A percentile compares a stretch with the other conserved stretches of the same genome.
These are phyloP conservation scores for Deroplatys truncata DNA, from an alignment of 2,888 invertebrate species.

Conservation along the genomic window DNA sequence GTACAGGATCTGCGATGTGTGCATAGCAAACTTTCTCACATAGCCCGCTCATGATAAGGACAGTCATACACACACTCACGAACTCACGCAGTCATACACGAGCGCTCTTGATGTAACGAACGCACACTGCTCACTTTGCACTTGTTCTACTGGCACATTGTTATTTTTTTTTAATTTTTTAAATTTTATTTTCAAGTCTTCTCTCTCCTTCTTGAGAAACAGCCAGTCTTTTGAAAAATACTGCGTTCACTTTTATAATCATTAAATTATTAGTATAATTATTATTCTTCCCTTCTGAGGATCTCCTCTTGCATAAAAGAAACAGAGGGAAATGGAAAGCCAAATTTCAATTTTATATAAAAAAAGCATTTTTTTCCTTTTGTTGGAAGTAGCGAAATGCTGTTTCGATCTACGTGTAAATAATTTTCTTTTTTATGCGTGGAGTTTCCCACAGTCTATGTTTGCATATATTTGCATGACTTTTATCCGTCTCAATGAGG, in stretches of 20 bases:
- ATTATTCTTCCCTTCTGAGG: not conserved
- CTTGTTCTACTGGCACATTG: not conserved
- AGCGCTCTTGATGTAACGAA: not conserved
- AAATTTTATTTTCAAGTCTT: constrained; percentile 13
- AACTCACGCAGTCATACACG: not conserved
- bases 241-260: constrained; percentile 19
- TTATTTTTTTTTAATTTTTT: not conserved
- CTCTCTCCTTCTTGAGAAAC: constrained; percentile 10
- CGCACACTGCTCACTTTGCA: not conserved
- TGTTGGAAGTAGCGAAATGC: not conserved
- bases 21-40: not conserved
- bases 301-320: constrained; percentile 9
- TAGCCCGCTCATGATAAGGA: not conserved
- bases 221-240: constrained; percentile 27
- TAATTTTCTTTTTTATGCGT: not conserved
- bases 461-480: not conserved
- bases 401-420: not conserved
- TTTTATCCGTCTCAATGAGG: not conserved
- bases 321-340: not conserved
- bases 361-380: not conserved
- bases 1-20: not conserved
- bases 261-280: constrained; percentile 9
- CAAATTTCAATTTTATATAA: not conserved
- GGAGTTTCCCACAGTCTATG: not conserved
- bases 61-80: not conserved